These are phyloP conservation scores for Chroicocephalus ridibundus DNA, from an alignment of 2,113 vertebrate species.

Conservation along the genomic window DNA sequence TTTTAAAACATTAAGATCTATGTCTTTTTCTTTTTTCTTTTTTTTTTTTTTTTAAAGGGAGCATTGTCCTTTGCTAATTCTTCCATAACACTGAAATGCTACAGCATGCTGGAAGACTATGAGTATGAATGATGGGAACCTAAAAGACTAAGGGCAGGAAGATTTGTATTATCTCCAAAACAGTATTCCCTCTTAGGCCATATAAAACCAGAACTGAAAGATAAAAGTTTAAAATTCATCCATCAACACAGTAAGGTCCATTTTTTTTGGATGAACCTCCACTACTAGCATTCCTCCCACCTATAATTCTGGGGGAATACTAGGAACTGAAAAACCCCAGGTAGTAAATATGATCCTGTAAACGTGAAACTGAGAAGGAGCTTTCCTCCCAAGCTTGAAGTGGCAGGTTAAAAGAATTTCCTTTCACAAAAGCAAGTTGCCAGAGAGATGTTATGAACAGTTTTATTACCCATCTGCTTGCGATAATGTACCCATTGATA, in stretches of 20 bases:
- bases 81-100: not conserved
- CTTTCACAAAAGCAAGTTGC: not conserved
- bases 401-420: not conserved
- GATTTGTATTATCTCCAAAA: conserved; percentile 23
- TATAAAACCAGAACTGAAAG: conserved; percentile 7
- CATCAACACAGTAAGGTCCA: not conserved
- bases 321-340: not conserved
- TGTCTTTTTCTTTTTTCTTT: not conserved
- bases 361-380: not conserved
- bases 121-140: not conserved
- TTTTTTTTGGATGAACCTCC: not conserved
- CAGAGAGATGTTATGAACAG: not conserved
- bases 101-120: not conserved
- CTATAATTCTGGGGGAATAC: not conserved
- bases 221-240: conserved; percentile 31
- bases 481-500: not conserved
- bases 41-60: not conserved
- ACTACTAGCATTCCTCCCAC: not conserved
- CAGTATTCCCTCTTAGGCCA: not conserved
- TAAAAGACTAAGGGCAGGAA: not conserved
- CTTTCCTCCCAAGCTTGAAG: not conserved
- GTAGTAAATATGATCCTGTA: not conserved
- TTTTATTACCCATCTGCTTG: conserved; percentile 12
- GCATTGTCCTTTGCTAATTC: not conserved
- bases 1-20: not conserved